Evolutionary conservation across 1,140 invertebrate genomes (phyloP).

Genomic region (Papilio xuthus): DNA sequence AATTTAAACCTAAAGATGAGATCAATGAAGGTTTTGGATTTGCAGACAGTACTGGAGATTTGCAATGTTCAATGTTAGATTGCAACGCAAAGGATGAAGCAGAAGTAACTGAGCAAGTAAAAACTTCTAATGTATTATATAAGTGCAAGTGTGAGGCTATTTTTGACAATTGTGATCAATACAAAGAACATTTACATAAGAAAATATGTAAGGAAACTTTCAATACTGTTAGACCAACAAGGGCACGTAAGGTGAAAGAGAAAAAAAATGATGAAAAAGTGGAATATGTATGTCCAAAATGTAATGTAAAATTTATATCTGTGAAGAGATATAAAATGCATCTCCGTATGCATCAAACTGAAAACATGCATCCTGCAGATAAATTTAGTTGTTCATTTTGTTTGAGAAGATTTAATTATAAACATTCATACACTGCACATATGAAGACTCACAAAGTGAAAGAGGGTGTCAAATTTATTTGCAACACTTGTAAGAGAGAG

Average conservation of each 20-base stretch:
- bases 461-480: slow-evolving; percentile 60
- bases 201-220: slow-evolving; percentile 38
- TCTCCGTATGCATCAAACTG: slow-evolving; percentile 41
- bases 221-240: slow-evolving; percentile 28
- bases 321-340: slow-evolving; percentile 43
- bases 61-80: slow-evolving; percentile 6
- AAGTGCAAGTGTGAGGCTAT: slow-evolving; percentile 40
- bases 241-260: slow-evolving; percentile 22
- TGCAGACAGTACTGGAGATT: not conserved
- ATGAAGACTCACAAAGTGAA: slow-evolving; percentile 73
- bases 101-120: slow-evolving; percentile 20
- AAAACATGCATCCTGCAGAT: slow-evolving; percentile 32
- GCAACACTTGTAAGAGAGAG: slow-evolving; percentile 72
- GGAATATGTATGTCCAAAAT: slow-evolving; percentile 33
- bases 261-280: slow-evolving; percentile 19
- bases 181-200: slow-evolving; percentile 39
- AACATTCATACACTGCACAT: slow-evolving; percentile 73
- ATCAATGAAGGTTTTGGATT: not conserved
- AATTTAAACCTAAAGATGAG: slow-evolving; percentile 31
- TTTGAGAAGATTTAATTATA: slow-evolving; percentile 73
- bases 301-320: slow-evolving; percentile 41
- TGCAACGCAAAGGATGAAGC: slow-evolving; percentile 25
- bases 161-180: slow-evolving; percentile 38
- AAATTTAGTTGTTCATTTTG: slow-evolving; percentile 76
- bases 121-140: not conserved